Conservation (phyloP, 2,113 vertebrate genomes). For the Hystrix brachyura region DNA sequence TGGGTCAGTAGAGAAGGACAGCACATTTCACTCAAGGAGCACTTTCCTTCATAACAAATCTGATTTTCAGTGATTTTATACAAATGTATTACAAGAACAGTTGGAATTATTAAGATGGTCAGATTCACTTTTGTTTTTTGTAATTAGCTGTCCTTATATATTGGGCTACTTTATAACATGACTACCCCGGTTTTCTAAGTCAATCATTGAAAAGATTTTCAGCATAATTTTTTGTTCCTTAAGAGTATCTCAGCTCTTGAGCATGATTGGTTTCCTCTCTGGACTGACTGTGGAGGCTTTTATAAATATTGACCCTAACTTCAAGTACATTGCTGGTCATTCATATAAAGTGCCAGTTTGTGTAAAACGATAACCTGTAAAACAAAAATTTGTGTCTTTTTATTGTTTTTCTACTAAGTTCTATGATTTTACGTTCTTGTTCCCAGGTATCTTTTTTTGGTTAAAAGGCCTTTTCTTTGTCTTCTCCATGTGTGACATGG, state of each 20-base stretch:
- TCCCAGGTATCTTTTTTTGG: slow-evolving; percentile 20
- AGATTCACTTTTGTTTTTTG: slow-evolving; percentile 31
- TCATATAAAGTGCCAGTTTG: background rate
- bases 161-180: background rate
- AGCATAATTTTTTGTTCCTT: slow-evolving; percentile 54
- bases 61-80: slow-evolving; percentile 12
- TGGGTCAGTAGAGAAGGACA: background rate
- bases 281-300: background rate
- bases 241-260: background rate
- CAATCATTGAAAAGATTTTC: background rate
- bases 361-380: background rate
- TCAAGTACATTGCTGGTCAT: background rate
- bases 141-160: background rate
- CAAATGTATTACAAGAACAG: background rate
- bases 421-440: background rate
- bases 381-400: background rate
- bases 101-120: slow-evolving; percentile 30
- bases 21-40: background rate
- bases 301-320: slow-evolving; percentile 54
- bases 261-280: background rate
- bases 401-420: background rate
- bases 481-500: background rate
- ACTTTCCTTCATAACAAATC: background rate
- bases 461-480: slow-evolving; percentile 56
- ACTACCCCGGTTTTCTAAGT: background rate